Evolutionary conservation across 2,113 vertebrate species (phyloP).

Genomic region (Hippocampus guttulatus): DNA sequence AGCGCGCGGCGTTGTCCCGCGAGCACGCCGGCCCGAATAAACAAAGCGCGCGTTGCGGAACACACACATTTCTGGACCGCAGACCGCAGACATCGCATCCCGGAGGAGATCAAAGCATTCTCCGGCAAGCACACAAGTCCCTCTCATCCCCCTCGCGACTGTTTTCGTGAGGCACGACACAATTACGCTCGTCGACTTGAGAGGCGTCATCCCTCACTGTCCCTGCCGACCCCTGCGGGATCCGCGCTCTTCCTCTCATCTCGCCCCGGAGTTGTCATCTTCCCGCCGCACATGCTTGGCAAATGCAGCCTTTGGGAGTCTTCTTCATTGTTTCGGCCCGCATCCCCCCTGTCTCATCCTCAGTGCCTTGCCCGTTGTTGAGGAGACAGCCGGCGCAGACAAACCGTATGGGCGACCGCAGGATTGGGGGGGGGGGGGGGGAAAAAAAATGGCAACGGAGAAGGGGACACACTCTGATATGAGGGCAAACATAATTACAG

Average conservation of each 20-base stretch:
- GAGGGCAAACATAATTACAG: slow-evolving; percentile 62
- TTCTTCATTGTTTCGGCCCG: slow-evolving; percentile 39
- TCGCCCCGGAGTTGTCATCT: slow-evolving; percentile 39
- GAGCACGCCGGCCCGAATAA: slow-evolving; percentile 55
- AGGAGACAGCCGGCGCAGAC: slow-evolving; percentile 63
- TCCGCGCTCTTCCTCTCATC: slow-evolving; percentile 46
- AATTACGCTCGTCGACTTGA: slow-evolving; percentile 40
- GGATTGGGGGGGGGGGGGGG: slow-evolving; percentile 57
- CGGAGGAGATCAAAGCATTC: slow-evolving; percentile 66
- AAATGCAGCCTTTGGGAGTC: slow-evolving; percentile 56
- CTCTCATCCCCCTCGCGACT: slow-evolving; percentile 44
- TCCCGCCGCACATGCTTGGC: slow-evolving; percentile 49
- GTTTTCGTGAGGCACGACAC: slow-evolving; percentile 42
- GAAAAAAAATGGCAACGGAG: slow-evolving; percentile 38
- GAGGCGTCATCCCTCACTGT: slow-evolving; percentile 15
- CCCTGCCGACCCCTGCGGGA: slow-evolving; percentile 12
- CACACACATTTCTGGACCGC: slow-evolving; percentile 61
- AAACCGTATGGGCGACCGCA: slow-evolving; percentile 58
- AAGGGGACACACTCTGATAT: slow-evolving; percentile 52
- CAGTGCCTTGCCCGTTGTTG: slow-evolving; percentile 50
- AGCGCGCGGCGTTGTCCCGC: background rate
- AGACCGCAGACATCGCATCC: slow-evolving; percentile 67
- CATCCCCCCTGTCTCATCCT: slow-evolving; percentile 30
- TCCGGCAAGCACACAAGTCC: slow-evolving; percentile 57
- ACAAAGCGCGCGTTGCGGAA: slow-evolving; percentile 62